Evolutionary conservation across 2,113 vertebrate genomes (phyloP).

Genomic region (Tachycineta bicolor): DNA sequence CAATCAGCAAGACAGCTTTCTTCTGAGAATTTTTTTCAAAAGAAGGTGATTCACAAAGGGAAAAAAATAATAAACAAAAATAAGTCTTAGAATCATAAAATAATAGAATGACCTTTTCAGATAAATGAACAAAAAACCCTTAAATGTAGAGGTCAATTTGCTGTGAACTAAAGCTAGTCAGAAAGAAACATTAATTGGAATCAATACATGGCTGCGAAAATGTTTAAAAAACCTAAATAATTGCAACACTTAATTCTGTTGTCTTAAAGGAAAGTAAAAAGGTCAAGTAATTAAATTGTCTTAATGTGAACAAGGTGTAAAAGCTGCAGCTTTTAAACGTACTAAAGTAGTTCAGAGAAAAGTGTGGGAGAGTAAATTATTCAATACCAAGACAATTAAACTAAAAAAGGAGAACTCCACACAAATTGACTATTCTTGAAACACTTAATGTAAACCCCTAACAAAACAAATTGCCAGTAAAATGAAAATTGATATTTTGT

Average conservation of each 20-base stretch:
- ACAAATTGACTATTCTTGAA: slow-evolving; percentile 19
- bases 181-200: slow-evolving; percentile 42
- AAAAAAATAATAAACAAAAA: background rate
- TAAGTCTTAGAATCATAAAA: background rate
- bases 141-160: background rate
- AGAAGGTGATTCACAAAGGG: background rate
- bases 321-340: slow-evolving; percentile 27
- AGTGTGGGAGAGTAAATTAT: slow-evolving; percentile 6
- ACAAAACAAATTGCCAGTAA: slow-evolving; percentile 10
- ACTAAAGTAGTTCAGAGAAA: background rate
- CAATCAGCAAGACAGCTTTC: background rate
- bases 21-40: background rate
- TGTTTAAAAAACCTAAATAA: slow-evolving; percentile 46
- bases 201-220: slow-evolving; percentile 37
- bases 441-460: background rate
- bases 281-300: slow-evolving; percentile 71
- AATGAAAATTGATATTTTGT: slow-evolving; percentile 39
- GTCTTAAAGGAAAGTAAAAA: slow-evolving; percentile 55
- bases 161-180: background rate
- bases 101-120: background rate
- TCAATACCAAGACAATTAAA: slow-evolving; percentile 25
- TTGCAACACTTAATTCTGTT: slow-evolving; percentile 60
- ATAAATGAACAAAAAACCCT: background rate
- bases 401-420: background rate
- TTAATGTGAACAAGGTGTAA: slow-evolving; percentile 52